Percentiles rank a stretch among this genome's conserved stretches.
Conservation (phyloP, 2,797 vertebrate genomes). For the Oreochromis mossambicus region DNA sequence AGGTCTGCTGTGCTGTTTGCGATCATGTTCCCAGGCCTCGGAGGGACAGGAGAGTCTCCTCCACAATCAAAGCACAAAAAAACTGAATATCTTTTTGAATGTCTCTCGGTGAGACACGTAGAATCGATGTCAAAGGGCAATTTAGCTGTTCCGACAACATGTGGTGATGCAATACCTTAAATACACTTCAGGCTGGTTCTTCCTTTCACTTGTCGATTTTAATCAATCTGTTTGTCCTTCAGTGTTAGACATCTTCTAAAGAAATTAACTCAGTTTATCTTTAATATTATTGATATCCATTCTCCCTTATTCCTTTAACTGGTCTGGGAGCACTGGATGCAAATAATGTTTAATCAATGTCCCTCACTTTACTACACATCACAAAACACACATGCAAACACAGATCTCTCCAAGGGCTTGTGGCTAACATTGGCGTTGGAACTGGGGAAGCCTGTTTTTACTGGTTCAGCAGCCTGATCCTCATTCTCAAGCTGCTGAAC, state of each 20-base stretch:
- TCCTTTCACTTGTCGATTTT: neutral
- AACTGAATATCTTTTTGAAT: neutral
- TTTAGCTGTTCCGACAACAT: neutral
- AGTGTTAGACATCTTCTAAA: neutral
- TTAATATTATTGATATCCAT: neutral
- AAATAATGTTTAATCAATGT: neutral
- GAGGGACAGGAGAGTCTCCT: neutral
- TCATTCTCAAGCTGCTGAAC: neutral
- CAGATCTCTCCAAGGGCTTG: neutral
- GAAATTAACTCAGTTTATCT: neutral
- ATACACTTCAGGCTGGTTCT: neutral
- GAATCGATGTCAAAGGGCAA: neutral
- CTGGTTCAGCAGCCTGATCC: neutral
- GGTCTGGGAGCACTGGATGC: neutral
- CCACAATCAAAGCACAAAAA: neutral
- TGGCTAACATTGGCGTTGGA: fast-evolving
- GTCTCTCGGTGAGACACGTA: neutral
- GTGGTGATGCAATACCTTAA: neutral
- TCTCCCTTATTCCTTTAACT: neutral
- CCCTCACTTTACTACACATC: neutral
- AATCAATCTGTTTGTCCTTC: neutral
- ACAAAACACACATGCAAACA: neutral
- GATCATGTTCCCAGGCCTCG: neutral
- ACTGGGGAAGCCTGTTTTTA: neutral
- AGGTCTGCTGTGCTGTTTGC: neutral